Evolutionary conservation across 2,888 invertebrate genomes (phyloP).

Genomic region (Lasioglossum pauxillum): DNA sequence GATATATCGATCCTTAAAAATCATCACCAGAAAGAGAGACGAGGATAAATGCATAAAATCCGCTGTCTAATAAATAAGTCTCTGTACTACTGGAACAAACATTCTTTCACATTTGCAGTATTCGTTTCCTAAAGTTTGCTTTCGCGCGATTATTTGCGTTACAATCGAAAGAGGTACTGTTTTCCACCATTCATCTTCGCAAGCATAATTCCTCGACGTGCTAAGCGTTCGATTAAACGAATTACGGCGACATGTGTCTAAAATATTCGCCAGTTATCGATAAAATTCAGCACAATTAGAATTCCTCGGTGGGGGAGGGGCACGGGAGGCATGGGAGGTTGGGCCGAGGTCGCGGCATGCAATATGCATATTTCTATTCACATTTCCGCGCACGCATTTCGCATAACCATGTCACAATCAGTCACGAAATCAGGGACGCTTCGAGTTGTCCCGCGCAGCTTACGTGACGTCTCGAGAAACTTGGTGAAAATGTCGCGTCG

Average conservation of each 20-base stretch:
- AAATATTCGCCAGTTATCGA: background rate
- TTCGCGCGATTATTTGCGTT: background rate
- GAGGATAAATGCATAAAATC: background rate
- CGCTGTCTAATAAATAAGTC: background rate
- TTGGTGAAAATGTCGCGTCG: conserved; percentile 26
- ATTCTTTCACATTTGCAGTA: background rate
- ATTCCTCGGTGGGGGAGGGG: conserved; percentile 3
- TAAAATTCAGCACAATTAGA: conserved; percentile 31
- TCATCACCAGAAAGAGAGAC: background rate
- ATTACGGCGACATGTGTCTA: background rate
- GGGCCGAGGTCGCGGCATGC: background rate
- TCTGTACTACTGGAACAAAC: background rate
- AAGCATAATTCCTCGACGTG: background rate
- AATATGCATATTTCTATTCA: conserved; percentile 44
- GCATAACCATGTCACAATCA: conserved; percentile 54
- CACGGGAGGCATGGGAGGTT: background rate
- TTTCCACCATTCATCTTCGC: background rate
- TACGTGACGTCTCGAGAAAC: conserved; percentile 49
- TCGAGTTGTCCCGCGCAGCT: conserved; percentile 40
- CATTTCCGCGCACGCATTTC: conserved; percentile 59
- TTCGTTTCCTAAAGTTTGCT: background rate
- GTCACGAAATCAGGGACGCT: conserved; percentile 61
- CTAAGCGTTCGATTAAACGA: background rate
- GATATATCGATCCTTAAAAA: background rate
- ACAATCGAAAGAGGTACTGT: background rate